Evolutionary conservation across 2,888 invertebrate genomes (phyloP), one percentile per base, ranked within the genome.

Genomic region (Dioctria rufipes): DNA sequence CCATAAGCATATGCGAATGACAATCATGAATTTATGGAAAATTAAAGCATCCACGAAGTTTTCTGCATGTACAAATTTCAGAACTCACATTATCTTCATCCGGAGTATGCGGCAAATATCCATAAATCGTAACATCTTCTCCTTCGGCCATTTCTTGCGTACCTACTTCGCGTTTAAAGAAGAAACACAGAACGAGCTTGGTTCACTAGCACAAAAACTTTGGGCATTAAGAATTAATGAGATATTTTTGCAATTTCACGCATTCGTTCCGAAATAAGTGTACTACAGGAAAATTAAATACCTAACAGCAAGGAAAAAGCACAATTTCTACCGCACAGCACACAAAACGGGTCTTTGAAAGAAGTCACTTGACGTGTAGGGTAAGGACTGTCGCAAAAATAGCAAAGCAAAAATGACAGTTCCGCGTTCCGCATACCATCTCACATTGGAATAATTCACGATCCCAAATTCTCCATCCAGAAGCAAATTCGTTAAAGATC

Each of bases 101-200:
- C 37, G 11, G 39, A 84, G 87, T 86, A 85, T 85, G 80, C 25
- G 83, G 82, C 46, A 83, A 84, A 84, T 85, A 88, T 81, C 88
- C 88, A 85, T 86, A 87, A 84, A 88, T 78, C 42, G 80, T 86
- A 67, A 85, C 86, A 85, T 87, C 87, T 80, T 85, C 86, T 80
- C 83, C 77, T 75, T 85, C 86, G 81, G 86, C 86, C 85, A 86
- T 86, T 81, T 75, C 75, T 9, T 61, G 43, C n/a, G 39, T 8
- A 25, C 58, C 25, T 25, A 25, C 46, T 46, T 46, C 5, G 43
- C 65, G 37, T 58, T 58, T 58, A 58, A 11, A 11, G 25, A 25
- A n/a, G 13, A 46, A 43, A n/a, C 13, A 25, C 46, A 46, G 13
- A 46, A 25, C 25, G 25, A 25, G 5, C 46, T 46, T 46, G 8